phyloP scores from a whole-genome alignment of 2,797 vertebrate species.

The Apogon talboti region DNA sequence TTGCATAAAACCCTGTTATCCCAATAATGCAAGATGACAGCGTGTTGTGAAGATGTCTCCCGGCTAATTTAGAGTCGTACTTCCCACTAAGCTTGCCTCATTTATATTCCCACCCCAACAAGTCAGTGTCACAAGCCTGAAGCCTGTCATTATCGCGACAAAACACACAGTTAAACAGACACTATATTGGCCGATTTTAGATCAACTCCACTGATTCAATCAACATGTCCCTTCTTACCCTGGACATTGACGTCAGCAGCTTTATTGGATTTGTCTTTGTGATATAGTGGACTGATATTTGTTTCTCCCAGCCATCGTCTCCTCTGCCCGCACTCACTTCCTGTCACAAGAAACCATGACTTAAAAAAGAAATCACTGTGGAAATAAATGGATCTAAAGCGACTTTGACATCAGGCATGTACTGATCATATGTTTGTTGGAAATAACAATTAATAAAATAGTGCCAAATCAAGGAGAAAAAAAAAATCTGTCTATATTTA shows the following conservation, averaged over 20 bases:
- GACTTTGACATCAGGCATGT: background rate
- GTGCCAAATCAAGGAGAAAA: too few relatives aligned
- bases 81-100: background rate
- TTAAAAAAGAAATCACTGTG: background rate
- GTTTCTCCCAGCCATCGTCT: slow-evolving; percentile 13
- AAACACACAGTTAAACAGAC: slow-evolving; percentile 6
- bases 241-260: slow-evolving; percentile 53
- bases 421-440: too few relatives aligned
- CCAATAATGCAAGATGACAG: slow-evolving; percentile 16
- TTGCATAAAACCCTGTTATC: slow-evolving; percentile 9
- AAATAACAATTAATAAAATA: too few relatives aligned
- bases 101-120: slow-evolving; percentile 27
- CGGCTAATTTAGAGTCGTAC: slow-evolving; percentile 9
- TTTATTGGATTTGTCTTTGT: slow-evolving; percentile 49
- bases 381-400: background rate
- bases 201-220: slow-evolving; percentile 37
- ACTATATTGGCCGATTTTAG: slow-evolving; percentile 20
- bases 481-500: too few relatives aligned
- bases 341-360: slow-evolving; percentile 2
- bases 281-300: slow-evolving; percentile 42
- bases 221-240: slow-evolving; percentile 39
- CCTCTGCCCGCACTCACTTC: slow-evolving; percentile 24
- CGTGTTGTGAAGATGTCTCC: slow-evolving; percentile 24
- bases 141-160: slow-evolving; percentile 37
- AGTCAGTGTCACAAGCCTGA: slow-evolving; percentile 33